Conservation (phyloP, 2,113 vertebrate species). For the Pelusios castaneus region DNA sequence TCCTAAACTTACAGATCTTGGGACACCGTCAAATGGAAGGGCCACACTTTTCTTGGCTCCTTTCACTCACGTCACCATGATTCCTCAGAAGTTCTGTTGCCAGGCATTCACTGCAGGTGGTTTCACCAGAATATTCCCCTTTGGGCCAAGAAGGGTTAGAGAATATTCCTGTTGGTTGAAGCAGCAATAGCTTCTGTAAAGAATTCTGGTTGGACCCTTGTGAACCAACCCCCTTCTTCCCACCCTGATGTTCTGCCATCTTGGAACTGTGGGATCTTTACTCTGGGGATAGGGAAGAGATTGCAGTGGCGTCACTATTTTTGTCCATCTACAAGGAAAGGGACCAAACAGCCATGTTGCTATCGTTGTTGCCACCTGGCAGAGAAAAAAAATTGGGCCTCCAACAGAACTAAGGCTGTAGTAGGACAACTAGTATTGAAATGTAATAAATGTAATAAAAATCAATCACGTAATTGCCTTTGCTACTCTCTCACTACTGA, state of each 20-base stretch:
- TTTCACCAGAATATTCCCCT: too few relatives aligned
- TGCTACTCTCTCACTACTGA: constrained; percentile 7
- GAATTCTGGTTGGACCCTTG: not conserved
- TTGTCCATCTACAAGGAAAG: not conserved
- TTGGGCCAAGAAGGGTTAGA: not conserved
- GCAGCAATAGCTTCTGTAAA: not conserved
- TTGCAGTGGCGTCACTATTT: accelerated
- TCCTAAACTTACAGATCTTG: not conserved
- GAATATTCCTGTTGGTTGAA: not conserved
- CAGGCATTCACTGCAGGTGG: not conserved
- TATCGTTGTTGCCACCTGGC: too few relatives aligned
- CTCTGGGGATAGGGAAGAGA: not conserved
- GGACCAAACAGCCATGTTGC: not conserved
- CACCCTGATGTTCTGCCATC: not conserved
- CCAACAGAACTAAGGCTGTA: not conserved
- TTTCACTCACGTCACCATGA: not conserved
- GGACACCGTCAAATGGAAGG: accelerated
- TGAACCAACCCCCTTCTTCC: not conserved
- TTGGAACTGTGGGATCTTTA: not conserved
- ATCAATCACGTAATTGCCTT: not conserved
- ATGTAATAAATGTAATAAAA: constrained; percentile 27
- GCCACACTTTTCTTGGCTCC: not conserved
- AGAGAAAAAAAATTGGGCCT: not conserved
- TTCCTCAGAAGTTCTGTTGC: not conserved
- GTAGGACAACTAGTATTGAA: not conserved